Evolutionary conservation across 1,140 invertebrate species (phyloP), one percentile per base, ranked within the genome.

Genomic region (Plodia interpunctella): DNA sequence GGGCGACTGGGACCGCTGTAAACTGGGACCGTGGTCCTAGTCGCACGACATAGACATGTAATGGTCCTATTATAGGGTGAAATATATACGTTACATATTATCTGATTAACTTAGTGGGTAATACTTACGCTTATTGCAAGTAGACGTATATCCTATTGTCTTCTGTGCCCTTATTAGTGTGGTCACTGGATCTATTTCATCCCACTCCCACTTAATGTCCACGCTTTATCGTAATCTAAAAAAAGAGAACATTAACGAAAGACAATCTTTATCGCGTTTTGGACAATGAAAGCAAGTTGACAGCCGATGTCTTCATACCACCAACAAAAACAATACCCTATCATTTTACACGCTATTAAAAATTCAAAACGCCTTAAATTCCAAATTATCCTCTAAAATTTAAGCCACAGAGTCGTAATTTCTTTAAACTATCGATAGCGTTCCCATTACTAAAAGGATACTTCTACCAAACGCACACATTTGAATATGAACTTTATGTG

Each of bases 251-350:
- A 73, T 70, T 70, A 64, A 63, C 55, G 51, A 57, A 57, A 56
- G 53, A 60, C 60, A 60, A 59, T 63, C 63, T 60, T 70, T 74
- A 74, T 74, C 72, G 49, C 54, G 44, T 38, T 49, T 56, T 21
- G 58, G 66, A 70, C 68, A 74, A 70, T 71, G 65, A 66, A 44
- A 62, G 59, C 63, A 50, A 28, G 10, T 55, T 68, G 72, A 74
- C 72, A 71, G 59, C 30, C 68, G 59, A 74, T 60, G 72, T 74
- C 72, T 74, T 71, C 66, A 74, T 74, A 71, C 61, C 35, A 38
- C 58, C 51, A 61, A 67, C 62, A 74, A 71, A 70, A 74, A 74
- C 68, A 74, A 70, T 68, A 50, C 63, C 66, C 65, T 74, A 71
- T 74, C 68, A 65, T 53, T 62, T 60, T 65, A 71, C 68, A 68